A percentile compares a stretch with the other conserved stretches of the same genome.
phyloP scores from a whole-genome alignment of 1,140 invertebrate genomes.

The Heterodera carotae region DNA sequence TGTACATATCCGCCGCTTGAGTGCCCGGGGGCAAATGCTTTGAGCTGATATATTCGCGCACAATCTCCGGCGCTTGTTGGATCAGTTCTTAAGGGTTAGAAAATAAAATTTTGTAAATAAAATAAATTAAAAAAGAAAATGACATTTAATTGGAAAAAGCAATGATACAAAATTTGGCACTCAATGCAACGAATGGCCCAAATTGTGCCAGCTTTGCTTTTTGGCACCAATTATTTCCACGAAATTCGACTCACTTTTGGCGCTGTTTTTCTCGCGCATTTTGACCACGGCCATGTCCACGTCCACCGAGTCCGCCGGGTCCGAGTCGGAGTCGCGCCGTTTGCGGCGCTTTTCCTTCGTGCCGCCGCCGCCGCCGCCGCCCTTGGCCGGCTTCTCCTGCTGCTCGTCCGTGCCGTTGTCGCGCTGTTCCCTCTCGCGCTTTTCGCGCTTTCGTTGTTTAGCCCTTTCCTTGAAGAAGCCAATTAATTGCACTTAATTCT shows the following conservation, averaged over 20 bases:
- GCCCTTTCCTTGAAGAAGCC: conserved; percentile 9
- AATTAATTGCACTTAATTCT: too few species aligned
- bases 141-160: too few species aligned
- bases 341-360: conserved; percentile 18
- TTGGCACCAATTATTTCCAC: too few species aligned
- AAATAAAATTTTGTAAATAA: too few species aligned
- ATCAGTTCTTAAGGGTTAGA: conserved; percentile 55
- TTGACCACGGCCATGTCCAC: conserved; percentile 11
- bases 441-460: conserved; percentile 25
- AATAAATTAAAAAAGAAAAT: too few species aligned
- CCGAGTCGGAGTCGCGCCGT: conserved; percentile 6
- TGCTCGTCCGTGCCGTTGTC: neutral
- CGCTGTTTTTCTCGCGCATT: conserved; percentile 18
- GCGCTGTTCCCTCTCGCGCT: neutral
- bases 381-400: conserved; percentile 3
- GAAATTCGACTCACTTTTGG: conserved; percentile 21
- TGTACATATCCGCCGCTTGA: conserved; percentile 55
- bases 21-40: conserved; percentile 55
- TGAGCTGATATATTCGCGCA: conserved; percentile 56
- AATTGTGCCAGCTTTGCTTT: too few species aligned
- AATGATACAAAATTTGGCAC: too few species aligned
- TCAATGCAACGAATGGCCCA: too few species aligned
- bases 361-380: too few species aligned
- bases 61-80: conserved; percentile 64
- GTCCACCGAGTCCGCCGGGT: conserved; percentile 4